phyloP scores from a whole-genome alignment of 1,140 invertebrate species.

The Listronotus bonariensis region DNA sequence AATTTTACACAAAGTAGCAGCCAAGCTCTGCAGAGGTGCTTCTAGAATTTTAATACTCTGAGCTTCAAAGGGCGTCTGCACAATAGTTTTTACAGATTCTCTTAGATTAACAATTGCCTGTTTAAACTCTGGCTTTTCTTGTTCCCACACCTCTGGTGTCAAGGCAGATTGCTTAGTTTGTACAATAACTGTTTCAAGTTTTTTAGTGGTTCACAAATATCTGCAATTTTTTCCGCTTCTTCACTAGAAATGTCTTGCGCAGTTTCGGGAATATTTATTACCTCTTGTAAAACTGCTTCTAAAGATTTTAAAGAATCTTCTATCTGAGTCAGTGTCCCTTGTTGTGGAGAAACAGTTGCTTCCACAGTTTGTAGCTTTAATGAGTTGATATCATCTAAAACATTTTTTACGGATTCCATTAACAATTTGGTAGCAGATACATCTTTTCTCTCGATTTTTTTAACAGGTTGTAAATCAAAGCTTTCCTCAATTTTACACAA shows the following conservation, averaged over 20 bases:
- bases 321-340: slow-evolving; percentile 4
- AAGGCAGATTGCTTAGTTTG: slow-evolving; percentile 11
- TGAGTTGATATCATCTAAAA: slow-evolving; percentile 4
- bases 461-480: no score
- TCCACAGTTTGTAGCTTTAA: slow-evolving; percentile 32
- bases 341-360: slow-evolving; percentile 8
- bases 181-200: slow-evolving; percentile 19
- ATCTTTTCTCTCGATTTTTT: slow-evolving; percentile 16
- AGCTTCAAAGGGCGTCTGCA: neutral
- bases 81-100: neutral
- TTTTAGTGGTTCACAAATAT: slow-evolving; percentile 16
- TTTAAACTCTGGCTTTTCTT: slow-evolving; percentile 17
- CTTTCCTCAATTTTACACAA: slow-evolving; percentile 5
- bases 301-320: slow-evolving; percentile 7
- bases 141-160: slow-evolving; percentile 24
- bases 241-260: slow-evolving; percentile 6
- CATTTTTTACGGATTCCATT: slow-evolving; percentile 5
- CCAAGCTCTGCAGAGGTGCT: neutral
- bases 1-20: neutral
- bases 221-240: slow-evolving; percentile 4
- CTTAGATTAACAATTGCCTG: slow-evolving; percentile 3
- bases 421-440: neutral
- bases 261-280: neutral
- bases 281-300: slow-evolving; percentile 11
- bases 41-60: neutral